These are phyloP conservation scores for Ligdia adustata DNA, from an alignment of 2,888 invertebrate genomes.

Conservation along the genomic window DNA sequence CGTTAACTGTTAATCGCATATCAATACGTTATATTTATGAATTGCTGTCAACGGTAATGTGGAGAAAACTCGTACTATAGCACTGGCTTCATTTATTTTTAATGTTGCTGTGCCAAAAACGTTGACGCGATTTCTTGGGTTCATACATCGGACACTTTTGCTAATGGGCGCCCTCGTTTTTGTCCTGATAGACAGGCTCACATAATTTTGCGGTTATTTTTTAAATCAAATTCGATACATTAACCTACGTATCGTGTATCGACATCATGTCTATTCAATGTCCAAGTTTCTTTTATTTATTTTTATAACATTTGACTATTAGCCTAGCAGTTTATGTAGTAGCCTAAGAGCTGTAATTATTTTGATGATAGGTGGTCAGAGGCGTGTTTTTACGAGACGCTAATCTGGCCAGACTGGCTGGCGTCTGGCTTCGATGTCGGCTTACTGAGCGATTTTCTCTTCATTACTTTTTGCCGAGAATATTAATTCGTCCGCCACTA, in stretches of 20 bases:
- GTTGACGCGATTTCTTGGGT: conserved; percentile 43
- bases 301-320: conserved; percentile 36
- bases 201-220: conserved; percentile 22
- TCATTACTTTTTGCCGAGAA: conserved; percentile 31
- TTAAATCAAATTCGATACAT: conserved; percentile 15
- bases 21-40: conserved; percentile 68
- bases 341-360: conserved; percentile 50
- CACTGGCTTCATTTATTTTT: conserved; percentile 54
- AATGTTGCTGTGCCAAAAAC: conserved; percentile 54
- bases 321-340: conserved; percentile 43
- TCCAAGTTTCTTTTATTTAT: conserved; percentile 22
- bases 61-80: conserved; percentile 59
- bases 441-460: conserved; percentile 35
- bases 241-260: conserved; percentile 13
- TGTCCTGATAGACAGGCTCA: conserved; percentile 29
- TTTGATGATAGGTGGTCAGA: conserved; percentile 47
- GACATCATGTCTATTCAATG: conserved; percentile 2
- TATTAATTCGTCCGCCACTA: conserved; percentile 13
- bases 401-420: conserved; percentile 46
- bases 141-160: conserved; percentile 20
- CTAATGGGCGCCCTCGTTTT: conserved; percentile 31
- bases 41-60: conserved; percentile 55
- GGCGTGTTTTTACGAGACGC: conserved; percentile 42
- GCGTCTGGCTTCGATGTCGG: conserved; percentile 45
- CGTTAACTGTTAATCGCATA: conserved; percentile 65